Evolutionary conservation across 2,113 vertebrate species (phyloP), one percentile per base, ranked within the genome.

Genomic region (Perccottus glenii): DNA sequence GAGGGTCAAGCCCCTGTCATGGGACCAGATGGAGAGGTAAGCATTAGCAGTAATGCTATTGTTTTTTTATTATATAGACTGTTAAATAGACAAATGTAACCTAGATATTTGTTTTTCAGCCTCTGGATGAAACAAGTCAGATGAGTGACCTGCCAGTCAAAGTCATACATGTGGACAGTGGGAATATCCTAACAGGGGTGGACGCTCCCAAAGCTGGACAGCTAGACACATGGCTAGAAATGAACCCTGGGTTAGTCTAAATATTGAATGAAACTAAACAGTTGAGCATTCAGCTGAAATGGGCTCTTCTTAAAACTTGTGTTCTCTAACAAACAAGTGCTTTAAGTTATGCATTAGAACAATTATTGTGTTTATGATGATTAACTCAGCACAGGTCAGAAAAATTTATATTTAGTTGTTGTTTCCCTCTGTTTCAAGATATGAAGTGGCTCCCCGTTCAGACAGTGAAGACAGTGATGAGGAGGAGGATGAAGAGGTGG

Each of bases 71-170:
- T 11, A 15, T 43, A 11, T 58, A 9, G 9, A 11, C 8, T 2
- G 11, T 58, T 1, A 58, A 27, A 58, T 8, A 6, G 38, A 9
- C 14, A 40, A 9, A 4, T 46, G 8, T 49, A 55, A 57, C 38
- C 3, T 7, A 0, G 6, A 15, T 70, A 32, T 47, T 35, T 9
- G 15, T 10, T 11, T 77, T 64, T 4, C 85, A 99, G 97, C 97
- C 96, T 0, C 85, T 99, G 85, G 97, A 99, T 0, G 97, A 99
- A 89, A 99, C 95, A 1, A 99, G 96, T 88, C 97, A 99, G 81
- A 99, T 99, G 97, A 99, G 97, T 0, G 97, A 99, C 82, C 94
- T 99, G 2, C 97, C 95, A 0, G 96, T 99, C 51, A 98, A 98
- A 62, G 95, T 99, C 64, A 98, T 99, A 87, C 96, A 99, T 0